A percentile compares a stretch with the other conserved stretches of the same genome.
These are phyloP conservation scores for Budorcas taxicolor DNA, from an alignment of 2,113 vertebrate species.

Conservation along the genomic window DNA sequence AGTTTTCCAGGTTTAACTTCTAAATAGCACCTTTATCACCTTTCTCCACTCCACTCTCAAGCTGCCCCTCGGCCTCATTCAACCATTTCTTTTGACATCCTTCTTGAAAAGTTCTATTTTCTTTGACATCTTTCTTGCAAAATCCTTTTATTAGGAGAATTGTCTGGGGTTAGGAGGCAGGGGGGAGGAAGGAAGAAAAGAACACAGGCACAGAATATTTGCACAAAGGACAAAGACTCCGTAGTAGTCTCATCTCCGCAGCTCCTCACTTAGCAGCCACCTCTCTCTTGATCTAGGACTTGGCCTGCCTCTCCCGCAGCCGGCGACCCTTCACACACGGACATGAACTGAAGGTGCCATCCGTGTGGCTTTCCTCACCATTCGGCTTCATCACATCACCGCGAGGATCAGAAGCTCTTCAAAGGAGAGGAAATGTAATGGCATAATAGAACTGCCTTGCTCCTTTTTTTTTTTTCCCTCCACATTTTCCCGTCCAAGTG, in stretches of 20 bases:
- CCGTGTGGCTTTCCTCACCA: neutral
- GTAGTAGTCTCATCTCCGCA: neutral
- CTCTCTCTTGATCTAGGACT: conserved; percentile 10
- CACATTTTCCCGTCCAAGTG: conserved; percentile 10
- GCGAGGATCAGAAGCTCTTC: conserved; percentile 3
- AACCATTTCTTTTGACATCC: conserved; percentile 56
- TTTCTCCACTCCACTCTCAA: conserved; percentile 49
- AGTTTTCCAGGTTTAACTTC: conserved; percentile 61
- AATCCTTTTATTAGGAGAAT: conserved; percentile 51
- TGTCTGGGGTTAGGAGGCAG: neutral
- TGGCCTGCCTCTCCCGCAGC: neutral
- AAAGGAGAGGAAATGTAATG: conserved; percentile 3
- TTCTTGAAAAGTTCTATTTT: conserved; percentile 58
- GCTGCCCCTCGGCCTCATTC: conserved; percentile 47
- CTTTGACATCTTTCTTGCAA: conserved; percentile 61
- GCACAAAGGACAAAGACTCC: neutral
- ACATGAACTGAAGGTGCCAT: neutral
- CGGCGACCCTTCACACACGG: neutral
- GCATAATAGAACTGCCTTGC: neutral
- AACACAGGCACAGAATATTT: neutral
- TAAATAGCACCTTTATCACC: conserved; percentile 64
- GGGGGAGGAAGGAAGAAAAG: neutral
- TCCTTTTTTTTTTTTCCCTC: neutral
- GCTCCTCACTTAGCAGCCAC: neutral
- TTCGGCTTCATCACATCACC: conserved; percentile 25